phyloP scores from a whole-genome alignment of 1,140 invertebrate species.

The Cylas formicarius region DNA sequence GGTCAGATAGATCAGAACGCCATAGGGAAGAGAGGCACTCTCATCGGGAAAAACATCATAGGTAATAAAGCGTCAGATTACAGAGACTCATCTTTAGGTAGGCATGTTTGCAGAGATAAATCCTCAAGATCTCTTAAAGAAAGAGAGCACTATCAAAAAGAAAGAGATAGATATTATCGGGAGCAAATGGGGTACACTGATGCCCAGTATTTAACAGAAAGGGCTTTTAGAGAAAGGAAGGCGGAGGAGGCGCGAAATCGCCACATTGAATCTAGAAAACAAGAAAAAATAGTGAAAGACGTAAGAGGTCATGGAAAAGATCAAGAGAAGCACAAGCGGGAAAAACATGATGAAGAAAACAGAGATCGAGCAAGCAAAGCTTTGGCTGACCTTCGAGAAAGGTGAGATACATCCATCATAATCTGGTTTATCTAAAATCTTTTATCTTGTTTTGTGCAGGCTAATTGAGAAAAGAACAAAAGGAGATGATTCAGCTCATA shows the following conservation, averaged over 20 bases:
- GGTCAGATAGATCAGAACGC: slow-evolving; percentile 40
- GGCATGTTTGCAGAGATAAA: slow-evolving; percentile 43
- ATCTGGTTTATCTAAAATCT: slow-evolving; percentile 7
- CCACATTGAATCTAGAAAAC: slow-evolving; percentile 40
- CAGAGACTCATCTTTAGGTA: slow-evolving; percentile 13
- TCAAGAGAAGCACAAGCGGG: slow-evolving; percentile 42
- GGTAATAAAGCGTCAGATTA: slow-evolving; percentile 13
- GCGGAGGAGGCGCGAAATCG: slow-evolving; percentile 27
- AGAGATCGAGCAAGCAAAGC: slow-evolving; percentile 41
- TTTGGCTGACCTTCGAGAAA: slow-evolving; percentile 66
- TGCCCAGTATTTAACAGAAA: slow-evolving; percentile 32
- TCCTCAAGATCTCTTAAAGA: slow-evolving; percentile 38
- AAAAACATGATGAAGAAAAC: slow-evolving; percentile 53
- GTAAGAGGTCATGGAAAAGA: slow-evolving; percentile 25
- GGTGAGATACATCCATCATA: slow-evolving; percentile 30
- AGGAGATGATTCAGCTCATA: slow-evolving; percentile 37
- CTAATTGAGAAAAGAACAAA: slow-evolving; percentile 56
- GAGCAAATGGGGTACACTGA: slow-evolving; percentile 32
- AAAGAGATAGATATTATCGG: slow-evolving; percentile 39
- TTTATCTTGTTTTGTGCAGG: slow-evolving; percentile 20
- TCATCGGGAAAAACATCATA: slow-evolving; percentile 45
- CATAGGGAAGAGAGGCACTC: slow-evolving; percentile 48
- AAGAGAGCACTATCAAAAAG: slow-evolving; percentile 39
- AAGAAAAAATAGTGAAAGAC: slow-evolving; percentile 41
- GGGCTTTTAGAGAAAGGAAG: slow-evolving; percentile 33